These are phyloP conservation scores for Zoroaster sp. DNA, from an alignment of 53 echinoderm and acorn worm species.

Conservation along the genomic window DNA sequence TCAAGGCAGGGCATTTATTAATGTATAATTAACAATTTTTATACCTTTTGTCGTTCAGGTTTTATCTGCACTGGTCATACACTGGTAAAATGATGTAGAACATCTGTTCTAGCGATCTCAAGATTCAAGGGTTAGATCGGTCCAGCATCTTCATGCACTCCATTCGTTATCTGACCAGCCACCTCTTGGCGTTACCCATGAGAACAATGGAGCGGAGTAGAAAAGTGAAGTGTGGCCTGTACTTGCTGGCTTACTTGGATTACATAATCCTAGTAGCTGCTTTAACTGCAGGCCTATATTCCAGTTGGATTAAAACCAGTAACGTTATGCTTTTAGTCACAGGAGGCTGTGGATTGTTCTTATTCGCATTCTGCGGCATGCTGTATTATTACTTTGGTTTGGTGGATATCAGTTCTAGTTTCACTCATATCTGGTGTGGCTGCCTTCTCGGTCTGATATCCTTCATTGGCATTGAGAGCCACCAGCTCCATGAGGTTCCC, in stretches of 20 bases:
- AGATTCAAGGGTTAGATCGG: neutral
- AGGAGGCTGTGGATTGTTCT: slow-evolving; percentile 72
- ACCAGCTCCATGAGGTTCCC: slow-evolving; percentile 30
- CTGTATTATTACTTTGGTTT: slow-evolving; percentile 91
- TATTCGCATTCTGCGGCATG: slow-evolving; percentile 87
- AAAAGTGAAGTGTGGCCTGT: slow-evolving; percentile 74
- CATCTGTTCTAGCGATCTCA: neutral
- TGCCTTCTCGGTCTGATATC: slow-evolving; percentile 90
- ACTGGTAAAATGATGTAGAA: neutral
- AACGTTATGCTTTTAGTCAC: slow-evolving; percentile 78
- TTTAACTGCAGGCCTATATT: slow-evolving; percentile 82
- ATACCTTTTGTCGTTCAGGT: neutral
- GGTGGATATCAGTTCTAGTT: slow-evolving; percentile 71
- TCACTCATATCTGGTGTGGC: slow-evolving; percentile 91
- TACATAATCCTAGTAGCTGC: slow-evolving; percentile 74
- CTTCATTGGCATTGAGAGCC: slow-evolving; percentile 36
- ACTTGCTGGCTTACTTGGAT: slow-evolving; percentile 71
- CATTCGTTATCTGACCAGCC: slow-evolving; percentile 85
- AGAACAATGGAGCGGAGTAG: slow-evolving; percentile 63
- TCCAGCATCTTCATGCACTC: slow-evolving; percentile 67
- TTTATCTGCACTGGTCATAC: neutral
- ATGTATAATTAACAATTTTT: neutral
- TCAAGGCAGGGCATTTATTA: too few relatives aligned
- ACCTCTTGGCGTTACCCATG: slow-evolving; percentile 76
- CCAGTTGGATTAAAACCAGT: slow-evolving; percentile 76